Evolutionary conservation across 2,888 invertebrate species (phyloP).

Genomic region (Drosophila gaucha): DNA sequence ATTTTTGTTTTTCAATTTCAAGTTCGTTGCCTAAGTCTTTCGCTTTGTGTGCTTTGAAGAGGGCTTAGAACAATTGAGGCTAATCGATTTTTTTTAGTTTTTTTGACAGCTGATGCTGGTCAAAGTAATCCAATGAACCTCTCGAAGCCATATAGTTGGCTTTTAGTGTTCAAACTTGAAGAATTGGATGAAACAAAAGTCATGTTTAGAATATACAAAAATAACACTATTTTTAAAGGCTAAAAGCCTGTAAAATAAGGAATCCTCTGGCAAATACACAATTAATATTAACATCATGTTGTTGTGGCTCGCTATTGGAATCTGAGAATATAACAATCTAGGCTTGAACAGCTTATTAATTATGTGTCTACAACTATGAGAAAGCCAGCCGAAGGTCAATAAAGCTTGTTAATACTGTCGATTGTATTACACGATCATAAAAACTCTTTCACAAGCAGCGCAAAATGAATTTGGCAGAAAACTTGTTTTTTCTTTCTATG

Average conservation of each 20-base stretch:
- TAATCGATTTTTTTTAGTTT: constrained; percentile 69
- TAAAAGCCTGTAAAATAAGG: not conserved
- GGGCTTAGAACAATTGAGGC: constrained; percentile 73
- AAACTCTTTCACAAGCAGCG: constrained; percentile 13
- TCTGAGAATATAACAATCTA: too few relatives aligned
- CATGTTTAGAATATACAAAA: not conserved
- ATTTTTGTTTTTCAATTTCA: constrained; percentile 65
- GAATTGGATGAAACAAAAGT: constrained; percentile 23
- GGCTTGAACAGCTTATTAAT: constrained; percentile 11
- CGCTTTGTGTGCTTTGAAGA: constrained; percentile 54
- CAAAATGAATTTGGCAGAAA: constrained; percentile 8
- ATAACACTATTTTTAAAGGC: not conserved
- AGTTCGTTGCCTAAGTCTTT: constrained; percentile 74
- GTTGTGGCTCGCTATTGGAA: too few relatives aligned
- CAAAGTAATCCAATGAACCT: constrained; percentile 57
- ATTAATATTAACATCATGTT: too few relatives aligned
- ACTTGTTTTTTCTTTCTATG: constrained; percentile 18
- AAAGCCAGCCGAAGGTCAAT: constrained; percentile 39
- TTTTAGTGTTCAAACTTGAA: constrained; percentile 7
- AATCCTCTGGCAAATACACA: not conserved
- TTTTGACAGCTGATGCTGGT: constrained; percentile 71
- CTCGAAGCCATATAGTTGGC: constrained; percentile 35
- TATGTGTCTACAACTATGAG: constrained; percentile 20
- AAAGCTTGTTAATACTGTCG: constrained; percentile 24
- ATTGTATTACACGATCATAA: constrained; percentile 20